Evolutionary conservation across 2,888 invertebrate genomes (phyloP), one percentile per base, ranked within the genome.

Genomic region (Harpagoxenus sublaevis): DNA sequence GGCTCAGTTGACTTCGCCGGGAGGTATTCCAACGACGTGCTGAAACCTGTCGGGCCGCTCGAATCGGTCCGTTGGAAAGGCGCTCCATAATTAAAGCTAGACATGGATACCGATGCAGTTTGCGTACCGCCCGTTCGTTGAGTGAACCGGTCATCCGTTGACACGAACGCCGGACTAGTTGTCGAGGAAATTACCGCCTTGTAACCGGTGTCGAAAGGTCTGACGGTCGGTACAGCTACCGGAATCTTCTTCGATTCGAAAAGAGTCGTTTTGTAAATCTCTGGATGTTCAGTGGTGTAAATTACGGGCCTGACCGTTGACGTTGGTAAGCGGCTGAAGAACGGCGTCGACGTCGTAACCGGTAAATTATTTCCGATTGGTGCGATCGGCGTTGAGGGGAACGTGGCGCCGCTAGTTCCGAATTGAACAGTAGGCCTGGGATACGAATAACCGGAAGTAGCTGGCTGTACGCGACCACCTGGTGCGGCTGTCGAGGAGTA

Each of bases 121-220:
- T 84, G 86, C n/a, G 88, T 68, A n/a, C 62, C 65, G 48, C 84
- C 85, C 10, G 77, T 84, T 55, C 84, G 85, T 57, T 89, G 87
- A 8, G 65, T 82, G 51, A 88, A 90, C 23, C 75, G 51, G 28
- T 85, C 83, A 45, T 86, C 84, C 2, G 74, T 87, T 8, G 35
- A 48, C 3, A 87, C 57, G 1, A 88, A 89, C 0, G 89, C 85
- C 48, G 93, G 92, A 31, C 90, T 83, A 6, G 87, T 62, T 0
- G 92, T 92, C 0, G 94, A 81, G 4, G 92, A 92, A 3, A 92
- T 83, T 53, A 92, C 35, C 35, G 35, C 93, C 51, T 91, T 92
- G 81, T 92, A 94, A 28, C 90, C 91, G 68, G 83, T 91, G 48
- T 92, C 90, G 65, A 92, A 57, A n/a, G 94, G 94, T 23, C 86